Evolutionary conservation across 2,113 vertebrate genomes (phyloP).

Genomic region (Rhynchopsitta pachyrhyncha): DNA sequence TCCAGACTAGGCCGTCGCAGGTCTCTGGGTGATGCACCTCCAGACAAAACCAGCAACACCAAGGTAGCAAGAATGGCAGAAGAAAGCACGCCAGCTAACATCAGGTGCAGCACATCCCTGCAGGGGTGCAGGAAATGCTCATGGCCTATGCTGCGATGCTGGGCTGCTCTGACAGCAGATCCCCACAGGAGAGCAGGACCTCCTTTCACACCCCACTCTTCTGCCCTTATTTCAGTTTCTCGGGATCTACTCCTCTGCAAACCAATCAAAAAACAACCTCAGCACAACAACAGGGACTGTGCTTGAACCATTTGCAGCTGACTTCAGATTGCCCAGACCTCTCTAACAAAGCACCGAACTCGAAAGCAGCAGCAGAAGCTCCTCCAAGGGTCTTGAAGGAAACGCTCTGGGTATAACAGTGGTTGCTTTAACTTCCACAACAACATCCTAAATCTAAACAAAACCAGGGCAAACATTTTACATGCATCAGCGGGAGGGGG

Average conservation of each 20-base stretch:
- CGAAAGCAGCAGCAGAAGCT: rapidly evolving
- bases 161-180: not conserved
- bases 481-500: not conserved
- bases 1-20: rapidly evolving
- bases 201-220: not conserved
- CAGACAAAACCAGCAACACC: not conserved
- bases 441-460: constrained; percentile 9
- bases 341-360: not conserved
- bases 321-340: not conserved
- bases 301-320: not conserved
- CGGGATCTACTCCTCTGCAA: not conserved
- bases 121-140: not conserved
- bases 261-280: not conserved
- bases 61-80: not conserved
- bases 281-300: not conserved
- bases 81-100: rapidly evolving
- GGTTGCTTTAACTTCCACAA: not conserved
- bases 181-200: not conserved
- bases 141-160: rapidly evolving
- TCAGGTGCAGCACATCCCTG: not conserved
- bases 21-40: not conserved
- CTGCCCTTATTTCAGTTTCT: not conserved
- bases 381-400: not conserved
- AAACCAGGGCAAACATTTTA: constrained; percentile 13
- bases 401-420: not conserved